A percentile compares a stretch with the other conserved stretches of the same genome.
These are phyloP conservation scores for Eulimnadia texana DNA, from an alignment of 1,140 invertebrate species.

Conservation along the genomic window DNA sequence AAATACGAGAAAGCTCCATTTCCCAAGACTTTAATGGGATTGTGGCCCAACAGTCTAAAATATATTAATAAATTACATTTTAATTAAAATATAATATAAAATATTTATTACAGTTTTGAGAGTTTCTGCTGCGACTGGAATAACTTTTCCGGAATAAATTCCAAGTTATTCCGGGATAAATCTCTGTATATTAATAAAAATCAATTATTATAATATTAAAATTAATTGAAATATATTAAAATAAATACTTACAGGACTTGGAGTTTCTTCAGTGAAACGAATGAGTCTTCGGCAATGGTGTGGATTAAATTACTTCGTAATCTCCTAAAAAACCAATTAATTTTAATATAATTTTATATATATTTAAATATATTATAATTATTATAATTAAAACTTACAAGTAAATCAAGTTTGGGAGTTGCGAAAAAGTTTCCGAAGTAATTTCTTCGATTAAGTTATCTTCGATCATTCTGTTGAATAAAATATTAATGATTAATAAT, in stretches of 20 bases:
- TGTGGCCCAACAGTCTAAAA: slow-evolving; percentile 4
- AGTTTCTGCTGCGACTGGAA: slow-evolving; percentile 6
- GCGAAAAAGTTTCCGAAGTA: slow-evolving; percentile 5
- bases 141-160: slow-evolving; percentile 3
- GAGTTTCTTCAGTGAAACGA: background rate
- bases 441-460: slow-evolving; percentile 27
- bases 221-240: background rate
- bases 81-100: background rate
- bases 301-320: background rate
- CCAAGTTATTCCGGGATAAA: slow-evolving; percentile 10
- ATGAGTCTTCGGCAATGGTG: background rate
- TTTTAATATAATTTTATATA: background rate
- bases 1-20: background rate
- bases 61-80: background rate
- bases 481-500: background rate
- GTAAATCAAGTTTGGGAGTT: background rate
- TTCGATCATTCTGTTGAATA: slow-evolving; percentile 21
- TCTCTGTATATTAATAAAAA: slow-evolving; percentile 1
- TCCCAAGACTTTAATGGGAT: slow-evolving; percentile 1
- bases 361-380: background rate
- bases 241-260: slow-evolving; percentile 6
- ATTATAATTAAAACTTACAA: background rate
- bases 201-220: background rate
- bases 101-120: background rate
- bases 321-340: background rate